Base-by-base conservation (phyloP, 2,113 vertebrate species). In the Mirza zaza region DNA sequence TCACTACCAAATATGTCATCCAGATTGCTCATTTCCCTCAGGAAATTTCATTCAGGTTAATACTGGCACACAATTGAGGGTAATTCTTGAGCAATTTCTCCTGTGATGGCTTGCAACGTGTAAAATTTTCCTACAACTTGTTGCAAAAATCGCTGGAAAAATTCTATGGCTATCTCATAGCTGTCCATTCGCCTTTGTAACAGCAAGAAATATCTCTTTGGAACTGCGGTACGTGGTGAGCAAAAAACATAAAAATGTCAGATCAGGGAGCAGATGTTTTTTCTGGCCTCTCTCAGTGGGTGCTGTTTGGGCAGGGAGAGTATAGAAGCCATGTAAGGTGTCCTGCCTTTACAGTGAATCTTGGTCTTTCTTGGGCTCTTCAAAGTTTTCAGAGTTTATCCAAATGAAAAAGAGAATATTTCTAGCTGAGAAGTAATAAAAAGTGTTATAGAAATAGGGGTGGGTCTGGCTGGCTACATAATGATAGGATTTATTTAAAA, bases 1-100 rank as follows among this genome's bases (percentile, higher is more conserved):
- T 95, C 92, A 95, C 94, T 93, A 92, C 95, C 92, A 94, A 87
- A 77, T 92, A 93, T 96, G 97, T 98, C 96, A 88, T 97, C 96
- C 96, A 96, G 93, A 94, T 97, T 92, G 83, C 85, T 98, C 94
- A 82, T 96, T 98, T 98, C 96, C 96, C 95, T 95, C 86, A 45
- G 79, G 96, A 86, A 89, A 94, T 96, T 97, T 97, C 80, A 89
- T 93, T 91, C 96, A 98, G 97, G 97, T 98, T 97, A 94, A 95
- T 97, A 96, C 61, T 91, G 97, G 91, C 97, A 84, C 82, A 80
- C 59, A 59, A 73, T 52, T 95, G 93, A 92, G 70, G 80, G 73
- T 90, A 93, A 87, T 97, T 98, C 97, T 97, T 96, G 76, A 97
- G 83, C 75, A 83, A 63, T 73, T 96, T 97, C 96, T 98, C 87